Percentiles rank a stretch among this genome's conserved stretches.
phyloP scores from a whole-genome alignment of 2,888 invertebrate species.

The Euzetes globulus region DNA sequence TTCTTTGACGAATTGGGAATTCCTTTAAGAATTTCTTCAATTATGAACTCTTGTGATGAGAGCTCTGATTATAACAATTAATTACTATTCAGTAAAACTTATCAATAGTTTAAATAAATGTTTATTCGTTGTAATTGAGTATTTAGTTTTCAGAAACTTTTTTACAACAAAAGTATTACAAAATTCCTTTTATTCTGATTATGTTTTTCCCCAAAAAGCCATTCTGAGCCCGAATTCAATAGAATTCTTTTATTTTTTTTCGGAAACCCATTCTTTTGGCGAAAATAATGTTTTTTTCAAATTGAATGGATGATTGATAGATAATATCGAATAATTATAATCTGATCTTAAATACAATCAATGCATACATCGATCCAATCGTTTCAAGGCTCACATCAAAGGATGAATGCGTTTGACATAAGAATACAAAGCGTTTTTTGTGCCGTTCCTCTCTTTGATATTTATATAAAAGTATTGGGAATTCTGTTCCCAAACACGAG shows the following conservation, averaged over 20 bases:
- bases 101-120: background rate
- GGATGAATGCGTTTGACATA: background rate
- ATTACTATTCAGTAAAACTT: background rate
- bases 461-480: background rate
- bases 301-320: background rate
- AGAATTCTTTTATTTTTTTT: background rate
- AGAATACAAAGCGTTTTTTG: background rate
- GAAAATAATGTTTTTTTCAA: background rate
- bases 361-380: background rate
- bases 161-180: background rate
- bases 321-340: background rate
- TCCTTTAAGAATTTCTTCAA: background rate
- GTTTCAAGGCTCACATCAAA: background rate
- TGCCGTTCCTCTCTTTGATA: background rate
- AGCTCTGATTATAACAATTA: background rate
- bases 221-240: background rate
- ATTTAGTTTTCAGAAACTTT: background rate
- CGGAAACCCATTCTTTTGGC: background rate
- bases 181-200: background rate
- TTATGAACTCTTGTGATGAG: background rate
- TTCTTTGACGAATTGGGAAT: background rate
- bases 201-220: background rate
- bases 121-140: background rate
- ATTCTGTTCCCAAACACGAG: constrained; percentile 3
- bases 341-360: constrained; percentile 3